Evolutionary conservation across 2,888 invertebrate genomes (phyloP), one percentile per base, ranked within the genome.

Genomic region (Digitonthophagus gazella): DNA sequence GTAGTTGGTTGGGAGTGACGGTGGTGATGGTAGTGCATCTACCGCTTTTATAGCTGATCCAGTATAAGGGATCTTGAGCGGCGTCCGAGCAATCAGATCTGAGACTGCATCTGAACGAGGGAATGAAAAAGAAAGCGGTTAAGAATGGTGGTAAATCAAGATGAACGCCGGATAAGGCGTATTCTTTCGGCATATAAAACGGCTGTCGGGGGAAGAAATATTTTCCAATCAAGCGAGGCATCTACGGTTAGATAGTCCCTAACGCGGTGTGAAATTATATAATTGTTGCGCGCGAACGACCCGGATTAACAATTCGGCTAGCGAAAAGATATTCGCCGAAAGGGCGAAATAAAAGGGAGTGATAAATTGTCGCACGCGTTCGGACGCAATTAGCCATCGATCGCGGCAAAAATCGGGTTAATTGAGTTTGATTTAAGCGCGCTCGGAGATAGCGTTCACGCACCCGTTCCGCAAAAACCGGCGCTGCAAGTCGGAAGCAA

Each of bases 11-110:
- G 16, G 97, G 97, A 74, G 91, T 91, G 69, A 98, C 97, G 79
- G 91, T 91, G 19, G 96, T 95, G 78, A 98, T 97, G 69, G 95
- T 95, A 15, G 97, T 97, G 83, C 98, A 98, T 79, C 96, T 91
- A n/a, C 96, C 95, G 79, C 95, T 96, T 80, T 95, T 96, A 84
- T 97, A 98, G 66, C 96, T 93, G 78, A 98, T 93, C 98, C 98
- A 98, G 81, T 96, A 95, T 63, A 96, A 85, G 1, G 95, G 93
- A 85, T 96, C 95, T 81, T 93, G 92, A 58, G 95, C 95, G 74
- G 95, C 94, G 78, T 95, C 95, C 79, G 93, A 93, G 82, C 98
- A 98, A 80, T 93, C 95, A 67, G 93, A 93, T 73, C 95, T 89
- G 70, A 96, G 85, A 77, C 95, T 96, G 84, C 98, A 98, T 79